Base-by-base conservation (phyloP, 2,797 vertebrate genomes). In the Etheostoma perlongum region DNA sequence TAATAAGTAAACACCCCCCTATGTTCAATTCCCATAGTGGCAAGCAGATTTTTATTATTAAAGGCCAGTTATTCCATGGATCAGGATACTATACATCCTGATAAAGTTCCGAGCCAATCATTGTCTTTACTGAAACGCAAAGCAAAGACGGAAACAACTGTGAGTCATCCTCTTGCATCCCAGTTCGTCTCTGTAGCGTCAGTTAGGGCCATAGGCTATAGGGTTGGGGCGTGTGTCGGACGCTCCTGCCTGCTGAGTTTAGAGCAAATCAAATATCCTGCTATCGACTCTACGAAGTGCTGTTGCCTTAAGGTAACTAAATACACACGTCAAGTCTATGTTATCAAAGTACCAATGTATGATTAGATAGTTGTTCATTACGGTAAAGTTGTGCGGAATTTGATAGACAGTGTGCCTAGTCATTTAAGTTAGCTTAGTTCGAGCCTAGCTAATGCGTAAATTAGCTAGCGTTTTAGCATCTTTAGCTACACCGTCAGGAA, bases 161-260 rank as follows among this genome's bases (percentile, higher is more conserved):
- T 0, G 0, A 1, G 4, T 0, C 1, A 0, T 57, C 7, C 30
- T 70, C 67, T 68, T 1, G 9, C 14, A 0, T 5, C 19, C 1
- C 30, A 14, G 1, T 13, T 47, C 2, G 42, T 78, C 66, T 76
- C 0, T 42, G 68, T 8, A 2, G 66, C 63, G 36, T 67, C 58
- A 49, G 42, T 57, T 15, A 47, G 79, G 87, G 85, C 67, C 30
- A 30, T 30, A 30, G 30, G 30, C 1, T 30, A 30, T 2, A 25
- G 25, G 30, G 42, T 57, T 16, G 51, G 79, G 87, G 85, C 64
- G 87, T 85, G 84, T 87, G 44, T 81, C 53, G 10, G 74, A 74
- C 6, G 40, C 55, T 72, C 71, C 47, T 63, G 12, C 63, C 33
- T 61, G 48, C 58, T 59, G 55, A 57, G 42, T 49, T 68, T 15